Conservation (phyloP, 2,888 invertebrate genomes). For the Eubasilissa splendida region DNA sequence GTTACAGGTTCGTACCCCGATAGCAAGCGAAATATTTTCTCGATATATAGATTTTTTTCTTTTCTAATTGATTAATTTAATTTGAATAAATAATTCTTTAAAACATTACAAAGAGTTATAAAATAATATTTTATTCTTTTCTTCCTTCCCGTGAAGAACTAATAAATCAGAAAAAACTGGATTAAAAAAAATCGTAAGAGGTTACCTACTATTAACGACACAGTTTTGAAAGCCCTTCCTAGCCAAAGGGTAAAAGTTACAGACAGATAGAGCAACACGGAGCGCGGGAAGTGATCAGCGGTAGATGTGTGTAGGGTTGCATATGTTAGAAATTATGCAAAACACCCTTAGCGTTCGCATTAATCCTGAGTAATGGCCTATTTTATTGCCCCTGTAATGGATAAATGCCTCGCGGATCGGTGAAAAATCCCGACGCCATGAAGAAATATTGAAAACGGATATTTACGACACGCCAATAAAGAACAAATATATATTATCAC, state of each 20-base stretch:
- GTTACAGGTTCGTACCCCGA: too few species aligned
- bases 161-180: too few species aligned
- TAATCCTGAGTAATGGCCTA: constrained; percentile 37
- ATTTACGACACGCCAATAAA: not conserved
- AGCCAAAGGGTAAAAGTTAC: constrained; percentile 20
- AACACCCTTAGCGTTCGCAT: constrained; percentile 4
- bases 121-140: too few species aligned
- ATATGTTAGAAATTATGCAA: constrained; percentile 37
- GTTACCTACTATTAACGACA: too few species aligned
- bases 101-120: too few species aligned
- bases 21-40: too few species aligned
- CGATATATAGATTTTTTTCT: too few species aligned
- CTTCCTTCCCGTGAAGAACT: too few species aligned
- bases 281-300: not conserved
- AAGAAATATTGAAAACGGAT: not conserved
- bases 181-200: too few species aligned
- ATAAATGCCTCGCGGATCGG: not conserved
- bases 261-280: constrained; percentile 15
- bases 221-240: not conserved
- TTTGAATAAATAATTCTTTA: too few species aligned
- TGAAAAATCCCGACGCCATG: not conserved
- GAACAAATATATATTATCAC: too few species aligned
- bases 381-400: constrained; percentile 26
- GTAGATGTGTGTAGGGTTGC: constrained; percentile 23
- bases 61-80: too few species aligned